Conservation (phyloP, 2,797 vertebrate species). For the Phyllotis vaccarum region DNA sequence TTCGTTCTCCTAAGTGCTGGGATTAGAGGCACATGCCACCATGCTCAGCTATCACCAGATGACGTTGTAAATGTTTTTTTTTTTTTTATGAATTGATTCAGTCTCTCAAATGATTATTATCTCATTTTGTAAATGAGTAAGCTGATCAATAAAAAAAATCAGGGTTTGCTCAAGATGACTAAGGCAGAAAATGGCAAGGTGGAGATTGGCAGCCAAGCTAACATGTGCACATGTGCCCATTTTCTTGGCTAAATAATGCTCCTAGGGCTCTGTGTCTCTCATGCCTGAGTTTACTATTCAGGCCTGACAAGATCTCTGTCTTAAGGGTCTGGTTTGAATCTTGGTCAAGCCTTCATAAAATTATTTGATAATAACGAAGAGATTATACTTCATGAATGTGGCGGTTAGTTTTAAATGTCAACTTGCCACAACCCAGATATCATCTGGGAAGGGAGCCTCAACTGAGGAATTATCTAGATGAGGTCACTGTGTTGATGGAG, state of each 20-base stretch:
- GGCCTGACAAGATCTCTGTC: constrained; percentile 67
- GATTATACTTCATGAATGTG: constrained; percentile 44
- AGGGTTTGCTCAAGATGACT: not conserved
- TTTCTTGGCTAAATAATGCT: not conserved
- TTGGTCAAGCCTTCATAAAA: constrained; percentile 69
- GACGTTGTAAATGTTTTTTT: not conserved
- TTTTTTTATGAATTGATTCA: not conserved
- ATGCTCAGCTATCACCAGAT: not conserved
- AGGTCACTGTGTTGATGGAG: too few relatives aligned
- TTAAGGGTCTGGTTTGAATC: constrained; percentile 76
- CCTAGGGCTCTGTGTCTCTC: not conserved
- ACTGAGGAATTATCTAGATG: not conserved
- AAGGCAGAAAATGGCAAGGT: not conserved
- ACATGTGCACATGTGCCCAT: too few relatives aligned
- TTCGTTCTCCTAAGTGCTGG: not conserved
- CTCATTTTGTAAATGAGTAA: not conserved
- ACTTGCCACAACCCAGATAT: not conserved
- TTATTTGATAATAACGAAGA: not conserved
- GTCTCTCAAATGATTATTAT: not conserved
- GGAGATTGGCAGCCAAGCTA: not conserved
- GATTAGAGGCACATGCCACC: not conserved
- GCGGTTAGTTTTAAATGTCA: not conserved
- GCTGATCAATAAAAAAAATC: not conserved
- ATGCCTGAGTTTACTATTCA: constrained; percentile 65
- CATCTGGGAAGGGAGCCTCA: not conserved